These are phyloP conservation scores for Anastatus disparis DNA, from an alignment of 1,140 invertebrate species.

Conservation along the genomic window DNA sequence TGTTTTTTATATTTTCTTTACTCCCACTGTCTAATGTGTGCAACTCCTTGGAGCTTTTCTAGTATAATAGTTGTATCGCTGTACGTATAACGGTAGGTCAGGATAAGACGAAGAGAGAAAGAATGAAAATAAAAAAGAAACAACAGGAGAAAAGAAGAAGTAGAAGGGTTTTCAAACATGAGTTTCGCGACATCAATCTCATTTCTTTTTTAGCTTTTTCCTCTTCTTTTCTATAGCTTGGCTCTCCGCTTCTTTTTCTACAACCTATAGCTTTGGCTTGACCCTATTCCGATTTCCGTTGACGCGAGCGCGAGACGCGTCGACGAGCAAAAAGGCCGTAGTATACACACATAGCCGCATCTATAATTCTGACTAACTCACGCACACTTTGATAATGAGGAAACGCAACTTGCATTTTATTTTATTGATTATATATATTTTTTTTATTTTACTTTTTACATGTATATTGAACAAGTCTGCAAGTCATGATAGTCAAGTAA, in stretches of 20 bases:
- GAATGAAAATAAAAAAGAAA: no score
- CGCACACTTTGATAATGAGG: conserved; percentile 23
- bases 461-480: no score
- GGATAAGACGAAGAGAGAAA: no score
- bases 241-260: no score
- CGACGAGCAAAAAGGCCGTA: conserved; percentile 5
- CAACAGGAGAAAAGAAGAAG: not conserved
- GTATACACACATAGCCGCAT: not conserved
- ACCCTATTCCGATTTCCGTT: conserved; percentile 29
- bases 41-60: not conserved
- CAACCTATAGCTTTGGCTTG: not conserved
- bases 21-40: no score
- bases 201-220: not conserved
- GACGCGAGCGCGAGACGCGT: not conserved
- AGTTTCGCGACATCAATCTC: not conserved
- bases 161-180: not conserved
- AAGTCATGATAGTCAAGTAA: no score
- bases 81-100: not conserved
- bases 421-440: not conserved
- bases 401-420: conserved; percentile 2
- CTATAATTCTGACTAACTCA: not conserved
- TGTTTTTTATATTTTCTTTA: no score
- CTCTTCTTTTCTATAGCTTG: no score
- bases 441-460: no score
- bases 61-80: not conserved